Evolutionary conservation across 2,113 vertebrate genomes (phyloP).

Genomic region (Tetrax tetrax): DNA sequence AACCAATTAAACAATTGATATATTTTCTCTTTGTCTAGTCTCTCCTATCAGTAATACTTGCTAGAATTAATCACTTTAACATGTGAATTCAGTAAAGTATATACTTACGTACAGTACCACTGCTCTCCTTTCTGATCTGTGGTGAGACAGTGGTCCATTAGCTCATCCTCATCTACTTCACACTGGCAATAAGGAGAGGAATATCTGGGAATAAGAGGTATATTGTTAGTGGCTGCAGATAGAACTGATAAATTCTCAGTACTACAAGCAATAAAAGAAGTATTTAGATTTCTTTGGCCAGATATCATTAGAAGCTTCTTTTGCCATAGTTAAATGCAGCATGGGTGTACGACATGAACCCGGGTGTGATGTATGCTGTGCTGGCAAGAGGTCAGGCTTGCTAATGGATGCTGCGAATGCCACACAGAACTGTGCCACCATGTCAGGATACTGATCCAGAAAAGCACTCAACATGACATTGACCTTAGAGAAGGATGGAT

Average conservation of each 20-base stretch:
- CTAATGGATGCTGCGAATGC: neutral
- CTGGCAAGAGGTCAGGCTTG: neutral
- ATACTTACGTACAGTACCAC: neutral
- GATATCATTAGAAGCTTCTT: neutral
- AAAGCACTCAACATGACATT: neutral
- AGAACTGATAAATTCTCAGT: neutral
- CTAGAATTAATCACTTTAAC: neutral
- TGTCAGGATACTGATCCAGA: neutral
- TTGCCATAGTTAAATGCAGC: neutral
- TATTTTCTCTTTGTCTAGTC: neutral
- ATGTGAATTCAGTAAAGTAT: neutral
- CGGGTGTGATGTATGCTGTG: neutral
- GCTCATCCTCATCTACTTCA: constrained; percentile 50
- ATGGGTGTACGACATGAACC: neutral
- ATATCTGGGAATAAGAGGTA: constrained; percentile 17
- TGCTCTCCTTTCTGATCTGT: constrained; percentile 64
- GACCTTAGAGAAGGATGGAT: neutral
- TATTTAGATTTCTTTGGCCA: neutral
- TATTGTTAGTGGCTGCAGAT: neutral
- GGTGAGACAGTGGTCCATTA: constrained; percentile 55
- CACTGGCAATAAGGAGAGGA: constrained; percentile 63
- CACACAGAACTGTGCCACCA: neutral
- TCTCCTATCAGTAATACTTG: neutral
- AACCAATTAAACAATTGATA: neutral
- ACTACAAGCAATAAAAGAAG: neutral